These are phyloP conservation scores for Xestoiulus laeticollis DNA, from an alignment of 2,888 invertebrate genomes.

Conservation along the genomic window DNA sequence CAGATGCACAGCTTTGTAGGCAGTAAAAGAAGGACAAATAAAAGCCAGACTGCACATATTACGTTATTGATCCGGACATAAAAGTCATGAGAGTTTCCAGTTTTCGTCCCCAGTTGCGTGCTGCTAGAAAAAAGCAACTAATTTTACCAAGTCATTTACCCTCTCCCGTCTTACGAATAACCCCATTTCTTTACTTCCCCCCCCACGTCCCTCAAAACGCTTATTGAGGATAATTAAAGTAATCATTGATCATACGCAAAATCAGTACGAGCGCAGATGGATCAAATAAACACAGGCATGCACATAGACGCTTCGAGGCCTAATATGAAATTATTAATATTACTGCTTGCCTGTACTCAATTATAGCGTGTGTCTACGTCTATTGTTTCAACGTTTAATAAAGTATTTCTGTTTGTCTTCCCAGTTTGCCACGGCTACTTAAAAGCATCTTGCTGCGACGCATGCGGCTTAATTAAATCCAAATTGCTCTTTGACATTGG, in stretches of 20 bases:
- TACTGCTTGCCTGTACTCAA: neutral
- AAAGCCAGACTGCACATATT: constrained; percentile 9
- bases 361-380: neutral
- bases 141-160: neutral
- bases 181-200: neutral
- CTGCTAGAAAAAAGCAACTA: neutral
- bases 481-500: neutral
- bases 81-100: neutral
- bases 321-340: constrained; percentile 9
- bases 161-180: neutral
- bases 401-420: neutral
- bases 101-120: neutral
- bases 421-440: neutral
- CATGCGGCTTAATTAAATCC: neutral
- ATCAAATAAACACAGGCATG: neutral
- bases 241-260: constrained; percentile 1
- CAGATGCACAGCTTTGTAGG: constrained; percentile 9
- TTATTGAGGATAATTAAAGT: constrained; percentile 9
- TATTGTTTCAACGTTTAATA: neutral
- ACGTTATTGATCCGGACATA: constrained; percentile 1
- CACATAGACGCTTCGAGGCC: neutral
- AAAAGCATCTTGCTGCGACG: neutral
- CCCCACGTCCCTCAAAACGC: neutral
- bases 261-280: neutral
- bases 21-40: constrained; percentile 9